Evolutionary conservation across 2,113 vertebrate species (phyloP), one percentile per base, ranked within the genome.

Genomic region (Tetrao urogallus): DNA sequence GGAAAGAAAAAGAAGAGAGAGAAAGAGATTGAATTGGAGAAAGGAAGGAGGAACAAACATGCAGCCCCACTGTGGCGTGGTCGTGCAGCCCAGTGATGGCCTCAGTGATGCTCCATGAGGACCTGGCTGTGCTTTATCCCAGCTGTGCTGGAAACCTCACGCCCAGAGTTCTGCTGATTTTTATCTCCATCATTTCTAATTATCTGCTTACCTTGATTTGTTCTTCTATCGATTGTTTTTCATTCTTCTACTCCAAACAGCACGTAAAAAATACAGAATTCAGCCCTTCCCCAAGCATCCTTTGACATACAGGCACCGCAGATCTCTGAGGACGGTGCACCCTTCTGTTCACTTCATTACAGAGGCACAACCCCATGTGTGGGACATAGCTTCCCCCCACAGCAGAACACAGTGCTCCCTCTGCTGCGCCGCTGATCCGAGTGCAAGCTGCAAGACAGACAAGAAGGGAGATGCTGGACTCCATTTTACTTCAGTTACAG

Each of bases 301-400:
- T 58, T 24, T 15, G 27, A 2, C 22, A 36, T 20, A 16, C 3
- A 25, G 67, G 3, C 34, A 6, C 28, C 11, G 30, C 24, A 81
- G 50, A 14, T 27, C 22, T 22, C 71, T 17, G 40, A 48, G 65
- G 30, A 34, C 20, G 11, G 38, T 8, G 20, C n/a, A 30, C 28
- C 28, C 24, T 25, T 34, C 19, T 6, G 1, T 11, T 30, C 24
- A 2, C 3, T 10, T 61, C 22, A 4, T 13, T 10, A 4, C 8
- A 18, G 38, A 25, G 8, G 17, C 2, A 12, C 34, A 5, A 1
- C 30, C 48, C 19, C 30, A 12, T 36, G 16, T 21, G 40, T 40
- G 40, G 40, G 40, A 40, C 40, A 7, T 13, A 11, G 7, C 19
- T 48, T 34, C 20, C 71, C 58, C 58, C n/a, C 28, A 10, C n/a